A percentile compares a stretch with the other conserved stretches of the same genome.
Conservation (phyloP, 1,140 invertebrate genomes). For the Oedothorax gibbosus region DNA sequence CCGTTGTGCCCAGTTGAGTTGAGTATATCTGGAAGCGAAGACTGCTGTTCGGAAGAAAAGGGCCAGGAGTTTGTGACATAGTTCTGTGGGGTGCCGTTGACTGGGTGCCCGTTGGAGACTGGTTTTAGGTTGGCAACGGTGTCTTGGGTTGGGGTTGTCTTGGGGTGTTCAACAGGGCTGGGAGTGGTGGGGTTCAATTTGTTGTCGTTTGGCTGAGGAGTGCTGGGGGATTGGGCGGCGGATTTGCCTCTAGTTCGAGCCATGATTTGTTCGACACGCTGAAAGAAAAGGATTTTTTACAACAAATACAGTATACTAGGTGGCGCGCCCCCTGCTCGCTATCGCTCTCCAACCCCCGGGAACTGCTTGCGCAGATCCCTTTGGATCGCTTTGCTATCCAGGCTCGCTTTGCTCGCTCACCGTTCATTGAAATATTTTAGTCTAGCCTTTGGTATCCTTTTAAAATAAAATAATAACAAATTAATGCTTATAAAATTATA, state of each 20-base stretch:
- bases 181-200: not conserved
- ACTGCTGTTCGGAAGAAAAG: conserved; percentile 3
- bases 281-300: not conserved
- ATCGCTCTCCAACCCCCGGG: too few relatives aligned
- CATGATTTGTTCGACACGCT: conserved; percentile 86
- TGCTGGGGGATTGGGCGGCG: conserved; percentile 28
- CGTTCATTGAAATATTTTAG: too few relatives aligned
- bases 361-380: too few relatives aligned
- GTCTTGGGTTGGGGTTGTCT: not conserved
- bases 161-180: not conserved
- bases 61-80: not conserved
- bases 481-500: too few relatives aligned
- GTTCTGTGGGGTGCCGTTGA: conserved; percentile 2
- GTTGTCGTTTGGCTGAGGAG: not conserved
- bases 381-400: too few relatives aligned
- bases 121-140: not conserved
- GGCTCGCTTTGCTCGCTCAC: too few relatives aligned
- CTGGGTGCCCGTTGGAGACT: not conserved
- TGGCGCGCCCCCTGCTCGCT: not conserved
- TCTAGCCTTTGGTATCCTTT: too few relatives aligned
- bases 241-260: conserved; percentile 76
- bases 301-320: not conserved
- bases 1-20: not conserved
- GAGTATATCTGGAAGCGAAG: not conserved
- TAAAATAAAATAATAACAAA: too few relatives aligned